Conservation (phyloP, 2,113 vertebrate genomes). For the Mungos mungo region DNA sequence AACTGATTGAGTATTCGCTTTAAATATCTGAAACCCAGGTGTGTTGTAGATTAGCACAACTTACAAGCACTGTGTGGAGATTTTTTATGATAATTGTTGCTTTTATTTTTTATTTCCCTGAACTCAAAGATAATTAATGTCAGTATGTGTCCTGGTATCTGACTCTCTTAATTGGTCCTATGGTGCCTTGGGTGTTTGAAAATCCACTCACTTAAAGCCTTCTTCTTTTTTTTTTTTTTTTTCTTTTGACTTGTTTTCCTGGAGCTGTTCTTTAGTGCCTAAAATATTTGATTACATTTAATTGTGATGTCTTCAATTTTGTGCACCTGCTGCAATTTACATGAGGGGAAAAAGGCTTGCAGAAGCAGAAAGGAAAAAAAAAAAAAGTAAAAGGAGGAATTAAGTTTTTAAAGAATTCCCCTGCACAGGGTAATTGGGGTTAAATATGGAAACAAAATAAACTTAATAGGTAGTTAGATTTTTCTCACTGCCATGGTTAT, state of each 20-base stretch:
- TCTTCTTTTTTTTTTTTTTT: constrained; percentile 33
- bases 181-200: constrained; percentile 87
- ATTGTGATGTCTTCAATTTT: constrained; percentile 89
- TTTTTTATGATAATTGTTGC: constrained; percentile 91
- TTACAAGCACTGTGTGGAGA: constrained; percentile 87
- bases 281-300: constrained; percentile 92
- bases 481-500: constrained; percentile 69
- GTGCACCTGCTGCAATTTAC: constrained; percentile 89
- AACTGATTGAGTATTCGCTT: constrained; percentile 80
- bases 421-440: constrained; percentile 85
- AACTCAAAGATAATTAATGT: constrained; percentile 90
- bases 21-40: constrained; percentile 86
- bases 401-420: constrained; percentile 85
- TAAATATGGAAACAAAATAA: constrained; percentile 86
- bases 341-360: constrained; percentile 78
- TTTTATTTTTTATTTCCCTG: constrained; percentile 91
- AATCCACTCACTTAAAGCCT: constrained; percentile 85
- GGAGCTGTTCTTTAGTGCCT: constrained; percentile 90
- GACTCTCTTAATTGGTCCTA: constrained; percentile 89
- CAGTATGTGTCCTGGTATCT: constrained; percentile 89
- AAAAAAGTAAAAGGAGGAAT: constrained; percentile 76
- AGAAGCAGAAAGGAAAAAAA: constrained; percentile 75
- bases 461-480: constrained; percentile 79
- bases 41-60: constrained; percentile 86
- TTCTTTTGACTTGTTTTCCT: constrained; percentile 88